Evolutionary conservation across 2,797 vertebrate genomes (phyloP).

Genomic region (Characodon lateralis): DNA sequence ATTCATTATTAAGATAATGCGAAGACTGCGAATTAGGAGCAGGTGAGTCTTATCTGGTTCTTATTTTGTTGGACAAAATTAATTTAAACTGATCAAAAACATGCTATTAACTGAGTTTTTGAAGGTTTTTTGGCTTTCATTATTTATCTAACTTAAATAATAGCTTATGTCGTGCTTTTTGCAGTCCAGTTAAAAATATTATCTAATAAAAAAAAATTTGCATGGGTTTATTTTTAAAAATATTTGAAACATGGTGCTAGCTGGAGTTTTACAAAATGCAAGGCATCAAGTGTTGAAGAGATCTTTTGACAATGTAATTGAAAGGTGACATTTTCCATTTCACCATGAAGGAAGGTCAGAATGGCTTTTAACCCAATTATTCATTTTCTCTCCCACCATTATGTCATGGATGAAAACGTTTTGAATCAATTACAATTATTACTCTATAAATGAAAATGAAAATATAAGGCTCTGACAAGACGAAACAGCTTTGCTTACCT

Average conservation of each 20-base stretch:
- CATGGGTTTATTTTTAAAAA: neutral
- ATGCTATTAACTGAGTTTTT: neutral
- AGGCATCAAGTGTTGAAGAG: neutral
- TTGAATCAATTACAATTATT: conserved; percentile 1
- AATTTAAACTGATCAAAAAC: neutral
- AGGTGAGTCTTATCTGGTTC: neutral
- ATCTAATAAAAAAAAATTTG: neutral
- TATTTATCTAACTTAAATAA: neutral
- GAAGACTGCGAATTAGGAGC: neutral
- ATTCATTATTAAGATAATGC: neutral
- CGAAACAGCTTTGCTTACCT: neutral
- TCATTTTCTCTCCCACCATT: neutral
- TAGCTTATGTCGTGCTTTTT: neutral
- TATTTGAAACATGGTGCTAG: neutral
- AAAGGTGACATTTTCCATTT: neutral
- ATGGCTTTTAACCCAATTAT: neutral
- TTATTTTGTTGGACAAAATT: neutral
- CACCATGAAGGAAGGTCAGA: neutral
- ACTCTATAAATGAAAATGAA: conserved; percentile 1
- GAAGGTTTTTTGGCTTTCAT: neutral
- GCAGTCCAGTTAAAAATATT: neutral
- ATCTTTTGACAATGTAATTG: neutral
- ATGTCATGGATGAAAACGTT: neutral
- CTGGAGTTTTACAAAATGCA: neutral
- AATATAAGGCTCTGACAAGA: neutral